Percentiles rank a stretch among this genome's conserved stretches.
Conservation (phyloP, 2,113 vertebrate species). For the Leptodactylus fuscus region DNA sequence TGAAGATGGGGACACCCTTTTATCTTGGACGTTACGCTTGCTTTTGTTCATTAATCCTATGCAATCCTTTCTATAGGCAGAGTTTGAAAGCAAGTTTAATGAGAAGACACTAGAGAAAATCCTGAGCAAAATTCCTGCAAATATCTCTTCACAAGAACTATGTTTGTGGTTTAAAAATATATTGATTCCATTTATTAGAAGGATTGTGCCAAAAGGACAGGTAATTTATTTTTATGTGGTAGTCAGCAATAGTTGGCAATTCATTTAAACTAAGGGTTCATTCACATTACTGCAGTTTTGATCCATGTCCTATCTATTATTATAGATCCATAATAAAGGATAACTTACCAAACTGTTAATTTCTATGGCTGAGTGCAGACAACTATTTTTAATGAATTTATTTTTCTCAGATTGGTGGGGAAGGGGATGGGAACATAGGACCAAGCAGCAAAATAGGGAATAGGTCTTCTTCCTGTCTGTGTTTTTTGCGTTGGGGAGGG, state of each 20-base stretch:
- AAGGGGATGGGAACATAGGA: too few relatives aligned
- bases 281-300: too few relatives aligned
- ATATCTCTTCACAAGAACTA: slow-evolving; percentile 79
- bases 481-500: too few relatives aligned
- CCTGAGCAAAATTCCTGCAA: slow-evolving; percentile 79
- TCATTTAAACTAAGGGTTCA: neutral
- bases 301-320: too few relatives aligned
- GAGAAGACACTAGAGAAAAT: slow-evolving; percentile 80
- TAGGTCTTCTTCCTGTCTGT: too few relatives aligned
- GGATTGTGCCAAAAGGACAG: slow-evolving; percentile 83
- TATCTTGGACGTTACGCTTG: neutral
- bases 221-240: slow-evolving; percentile 67
- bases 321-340: too few relatives aligned
- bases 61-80: slow-evolving; percentile 75
- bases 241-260: neutral
- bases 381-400: too few relatives aligned
- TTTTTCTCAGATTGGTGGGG: too few relatives aligned
- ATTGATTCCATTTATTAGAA: slow-evolving; percentile 87
- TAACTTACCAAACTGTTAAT: too few relatives aligned
- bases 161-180: slow-evolving; percentile 88
- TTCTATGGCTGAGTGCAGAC: too few relatives aligned
- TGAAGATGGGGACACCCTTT: slow-evolving; percentile 31
- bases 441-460: too few relatives aligned
- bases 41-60: neutral
- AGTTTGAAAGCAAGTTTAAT: slow-evolving; percentile 82